These are phyloP conservation scores for Caenorhabditis auriculariae DNA, from an alignment of 2,888 invertebrate species.

Conservation along the genomic window DNA sequence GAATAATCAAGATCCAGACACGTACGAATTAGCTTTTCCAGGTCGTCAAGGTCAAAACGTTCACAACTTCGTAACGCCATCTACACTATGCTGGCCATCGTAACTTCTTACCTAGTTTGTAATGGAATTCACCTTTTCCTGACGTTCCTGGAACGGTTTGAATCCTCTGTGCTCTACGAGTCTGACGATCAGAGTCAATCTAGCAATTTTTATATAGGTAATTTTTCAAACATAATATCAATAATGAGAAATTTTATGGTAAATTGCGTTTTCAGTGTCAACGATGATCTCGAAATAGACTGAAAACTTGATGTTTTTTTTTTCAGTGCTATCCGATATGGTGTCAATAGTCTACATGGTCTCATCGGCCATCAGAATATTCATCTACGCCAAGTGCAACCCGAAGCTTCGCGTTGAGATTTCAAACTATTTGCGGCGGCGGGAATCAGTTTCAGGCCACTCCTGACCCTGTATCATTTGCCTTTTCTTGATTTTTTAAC, in stretches of 20 bases:
- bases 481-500: too few relatives aligned
- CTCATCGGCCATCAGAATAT: constrained; percentile 42
- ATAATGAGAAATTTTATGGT: too few relatives aligned
- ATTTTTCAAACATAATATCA: neutral
- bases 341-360: constrained; percentile 50
- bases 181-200: constrained; percentile 34
- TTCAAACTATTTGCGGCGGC: constrained; percentile 24
- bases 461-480: too few relatives aligned
- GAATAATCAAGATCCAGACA: too few relatives aligned
- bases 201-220: constrained; percentile 42
- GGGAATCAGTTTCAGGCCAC: too few relatives aligned
- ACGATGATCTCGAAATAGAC: neutral
- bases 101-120: constrained; percentile 44
- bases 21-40: too few relatives aligned
- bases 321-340: constrained; percentile 41
- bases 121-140: constrained; percentile 43
- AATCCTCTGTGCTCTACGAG: constrained; percentile 27
- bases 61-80: constrained; percentile 47
- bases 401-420: constrained; percentile 46
- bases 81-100: constrained; percentile 48
- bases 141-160: constrained; percentile 36
- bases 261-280: too few relatives aligned
- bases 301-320: neutral
- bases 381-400: constrained; percentile 50
- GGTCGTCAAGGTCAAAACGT: constrained; percentile 38